phyloP scores from a whole-genome alignment of 2,888 invertebrate genomes.

The Argyra leucocephala region DNA sequence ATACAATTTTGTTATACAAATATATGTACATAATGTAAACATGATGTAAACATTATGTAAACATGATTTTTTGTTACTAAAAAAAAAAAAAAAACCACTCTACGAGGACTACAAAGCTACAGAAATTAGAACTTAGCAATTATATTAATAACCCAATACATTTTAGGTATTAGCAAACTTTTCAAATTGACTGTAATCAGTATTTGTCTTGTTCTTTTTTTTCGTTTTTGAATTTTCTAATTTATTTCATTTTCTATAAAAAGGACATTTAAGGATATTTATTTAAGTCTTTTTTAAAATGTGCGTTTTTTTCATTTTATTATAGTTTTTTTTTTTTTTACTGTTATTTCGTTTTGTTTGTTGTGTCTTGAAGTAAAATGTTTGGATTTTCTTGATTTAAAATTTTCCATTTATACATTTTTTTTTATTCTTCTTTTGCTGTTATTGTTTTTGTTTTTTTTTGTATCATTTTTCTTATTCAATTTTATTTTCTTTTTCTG shows the following conservation, averaged over 20 bases:
- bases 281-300: slow-evolving; percentile 1
- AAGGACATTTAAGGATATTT: slow-evolving; percentile 3
- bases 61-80: too few relatives aligned
- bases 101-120: too few relatives aligned
- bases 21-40: too few relatives aligned
- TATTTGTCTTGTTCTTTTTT: too few relatives aligned
- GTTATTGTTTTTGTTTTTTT: background rate
- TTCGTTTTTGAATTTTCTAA: background rate
- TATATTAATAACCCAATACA: too few relatives aligned
- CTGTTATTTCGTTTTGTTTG: background rate
- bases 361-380: background rate
- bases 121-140: too few relatives aligned
- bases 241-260: slow-evolving; percentile 6
- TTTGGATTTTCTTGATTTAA: background rate
- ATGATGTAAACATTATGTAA: too few relatives aligned
- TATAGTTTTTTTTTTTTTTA: background rate
- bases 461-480: background rate
- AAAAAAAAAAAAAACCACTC: too few relatives aligned
- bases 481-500: background rate
- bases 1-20: too few relatives aligned
- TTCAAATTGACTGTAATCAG: too few relatives aligned
- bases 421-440: background rate
- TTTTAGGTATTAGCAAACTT: too few relatives aligned
- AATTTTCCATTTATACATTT: background rate
- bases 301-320: background rate